Evolutionary conservation across 2,113 vertebrate species (phyloP).

Genomic region (Callospermophilus lateralis): DNA sequence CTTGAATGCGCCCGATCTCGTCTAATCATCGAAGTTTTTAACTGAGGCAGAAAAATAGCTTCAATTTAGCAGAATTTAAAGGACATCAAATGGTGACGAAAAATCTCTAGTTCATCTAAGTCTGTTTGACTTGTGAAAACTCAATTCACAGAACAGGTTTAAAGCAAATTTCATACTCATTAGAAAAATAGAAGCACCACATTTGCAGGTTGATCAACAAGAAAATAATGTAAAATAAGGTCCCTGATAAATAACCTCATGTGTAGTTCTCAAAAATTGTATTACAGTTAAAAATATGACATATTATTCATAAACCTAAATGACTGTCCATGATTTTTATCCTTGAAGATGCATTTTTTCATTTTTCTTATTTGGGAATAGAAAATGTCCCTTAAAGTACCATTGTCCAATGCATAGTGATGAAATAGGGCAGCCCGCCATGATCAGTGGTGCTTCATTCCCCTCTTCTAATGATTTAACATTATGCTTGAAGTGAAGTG

Average conservation of each 20-base stretch:
- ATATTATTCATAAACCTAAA: neutral
- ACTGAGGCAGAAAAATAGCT: neutral
- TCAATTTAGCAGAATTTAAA: neutral
- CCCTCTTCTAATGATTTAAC: constrained; percentile 25
- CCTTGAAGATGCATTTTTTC: neutral
- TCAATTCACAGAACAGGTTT: neutral
- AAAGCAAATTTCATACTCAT: neutral
- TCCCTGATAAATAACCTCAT: neutral
- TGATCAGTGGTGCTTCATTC: constrained; percentile 14
- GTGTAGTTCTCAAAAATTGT: neutral
- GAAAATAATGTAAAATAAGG: neutral
- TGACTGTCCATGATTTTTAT: neutral
- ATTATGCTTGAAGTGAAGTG: constrained; percentile 36
- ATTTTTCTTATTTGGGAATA: neutral
- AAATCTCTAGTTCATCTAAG: neutral
- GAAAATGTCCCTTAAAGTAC: neutral
- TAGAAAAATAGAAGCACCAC: neutral
- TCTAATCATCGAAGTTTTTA: neutral
- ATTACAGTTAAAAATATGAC: neutral
- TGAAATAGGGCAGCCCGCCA: accelerated
- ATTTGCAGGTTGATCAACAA: neutral
- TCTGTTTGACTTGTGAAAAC: neutral
- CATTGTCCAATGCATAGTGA: neutral
- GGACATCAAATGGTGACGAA: neutral
- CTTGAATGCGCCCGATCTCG: too few species aligned